Percentiles rank a stretch among this genome's conserved stretches.
Evolutionary conservation across 2,113 vertebrate genomes (phyloP).

Genomic region (Platichthys stellatus): DNA sequence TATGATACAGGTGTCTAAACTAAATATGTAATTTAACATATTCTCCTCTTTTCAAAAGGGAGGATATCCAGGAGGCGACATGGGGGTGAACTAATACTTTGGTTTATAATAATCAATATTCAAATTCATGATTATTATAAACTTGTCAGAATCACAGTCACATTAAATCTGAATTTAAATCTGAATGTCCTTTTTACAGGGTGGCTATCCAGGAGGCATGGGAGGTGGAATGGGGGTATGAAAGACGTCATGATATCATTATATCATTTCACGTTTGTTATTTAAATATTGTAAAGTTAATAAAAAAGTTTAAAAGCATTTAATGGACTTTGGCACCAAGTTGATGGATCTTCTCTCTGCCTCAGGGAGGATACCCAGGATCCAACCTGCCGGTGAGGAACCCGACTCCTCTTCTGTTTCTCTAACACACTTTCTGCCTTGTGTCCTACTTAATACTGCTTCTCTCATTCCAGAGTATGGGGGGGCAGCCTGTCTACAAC

Average conservation of each 20-base stretch:
- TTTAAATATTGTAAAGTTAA: neutral
- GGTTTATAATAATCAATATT: neutral
- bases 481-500: slow-evolving; percentile 81
- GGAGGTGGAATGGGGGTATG: slow-evolving; percentile 65
- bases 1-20: neutral
- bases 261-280: neutral
- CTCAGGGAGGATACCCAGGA: slow-evolving; percentile 70
- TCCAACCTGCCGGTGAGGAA: slow-evolving; percentile 74
- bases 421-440: neutral
- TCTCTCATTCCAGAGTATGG: slow-evolving; percentile 77
- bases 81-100: slow-evolving; percentile 42
- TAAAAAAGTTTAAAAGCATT: neutral
- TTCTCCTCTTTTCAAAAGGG: slow-evolving; percentile 40
- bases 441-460: neutral
- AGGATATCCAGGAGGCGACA: slow-evolving; percentile 58
- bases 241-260: neutral
- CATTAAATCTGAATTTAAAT: neutral
- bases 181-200: slow-evolving; percentile 38
- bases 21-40: neutral
- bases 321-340: neutral
- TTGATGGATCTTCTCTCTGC: neutral
- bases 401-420: rapidly evolving
- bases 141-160: neutral
- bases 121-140: too few species aligned
- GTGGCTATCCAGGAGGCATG: slow-evolving; percentile 56